Percentiles rank a stretch among this genome's conserved stretches.
These are phyloP conservation scores for Sebastes dallii DNA, from an alignment of 2,797 vertebrate genomes.

Conservation along the genomic window DNA sequence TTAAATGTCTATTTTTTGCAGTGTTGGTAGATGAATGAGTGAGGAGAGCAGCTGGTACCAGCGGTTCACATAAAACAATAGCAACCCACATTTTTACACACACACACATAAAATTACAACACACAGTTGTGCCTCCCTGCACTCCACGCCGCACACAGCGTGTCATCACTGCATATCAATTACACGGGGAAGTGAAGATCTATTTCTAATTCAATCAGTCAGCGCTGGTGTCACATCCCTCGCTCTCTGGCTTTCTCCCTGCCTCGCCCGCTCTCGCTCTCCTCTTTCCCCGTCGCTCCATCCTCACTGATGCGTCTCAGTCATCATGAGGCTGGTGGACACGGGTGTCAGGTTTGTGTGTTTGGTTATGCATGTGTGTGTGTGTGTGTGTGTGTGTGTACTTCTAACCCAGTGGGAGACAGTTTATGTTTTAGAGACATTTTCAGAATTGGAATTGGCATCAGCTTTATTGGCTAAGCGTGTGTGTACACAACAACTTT, in stretches of 20 bases:
- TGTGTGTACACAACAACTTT: not conserved
- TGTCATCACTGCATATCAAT: slow-evolving; percentile 73
- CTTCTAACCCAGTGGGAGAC: not conserved
- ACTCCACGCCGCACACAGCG: slow-evolving; percentile 35
- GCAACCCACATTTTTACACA: not conserved
- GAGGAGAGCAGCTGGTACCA: slow-evolving; percentile 17
- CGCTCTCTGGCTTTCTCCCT: slow-evolving; percentile 35
- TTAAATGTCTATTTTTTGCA: slow-evolving; percentile 12
- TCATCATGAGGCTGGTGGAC: slow-evolving; percentile 17
- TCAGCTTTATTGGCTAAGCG: not conserved
- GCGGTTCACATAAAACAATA: slow-evolving; percentile 1
- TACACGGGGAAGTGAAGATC: slow-evolving; percentile 73
- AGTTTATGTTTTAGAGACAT: not conserved
- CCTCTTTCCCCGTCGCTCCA: slow-evolving; percentile 29
- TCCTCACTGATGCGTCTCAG: slow-evolving; percentile 46
- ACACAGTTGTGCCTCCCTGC: slow-evolving; percentile 38
- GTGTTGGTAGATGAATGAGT: not conserved
- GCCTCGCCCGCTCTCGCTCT: slow-evolving; percentile 5
- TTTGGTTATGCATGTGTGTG: slow-evolving; percentile 12
- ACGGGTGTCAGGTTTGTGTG: slow-evolving; percentile 8
- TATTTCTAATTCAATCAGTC: slow-evolving; percentile 78
- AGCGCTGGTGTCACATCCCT: slow-evolving; percentile 65
- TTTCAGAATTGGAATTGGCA: not conserved
- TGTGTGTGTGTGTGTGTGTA: not conserved
- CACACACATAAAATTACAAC: slow-evolving; percentile 30